Evolutionary conservation across 2,888 invertebrate genomes (phyloP).

Genomic region (Allacma fusca): DNA sequence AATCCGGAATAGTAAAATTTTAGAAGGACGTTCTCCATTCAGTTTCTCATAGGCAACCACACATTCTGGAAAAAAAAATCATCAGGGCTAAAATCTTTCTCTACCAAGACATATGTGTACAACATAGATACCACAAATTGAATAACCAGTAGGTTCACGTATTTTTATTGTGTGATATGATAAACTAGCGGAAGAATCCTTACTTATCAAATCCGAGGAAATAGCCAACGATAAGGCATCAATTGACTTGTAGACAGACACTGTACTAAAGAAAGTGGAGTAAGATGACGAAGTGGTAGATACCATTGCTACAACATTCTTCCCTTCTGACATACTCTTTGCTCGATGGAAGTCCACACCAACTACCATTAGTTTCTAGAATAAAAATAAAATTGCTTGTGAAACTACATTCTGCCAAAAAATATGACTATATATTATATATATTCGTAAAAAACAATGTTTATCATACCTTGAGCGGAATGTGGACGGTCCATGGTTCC

Average conservation of each 20-base stretch:
- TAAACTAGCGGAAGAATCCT: no score
- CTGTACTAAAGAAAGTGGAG: conserved; percentile 48
- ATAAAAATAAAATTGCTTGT: neutral
- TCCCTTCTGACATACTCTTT: conserved; percentile 38
- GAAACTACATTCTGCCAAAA: neutral
- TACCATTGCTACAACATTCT: conserved; percentile 53
- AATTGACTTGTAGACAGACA: conserved; percentile 30
- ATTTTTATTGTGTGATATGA: neutral
- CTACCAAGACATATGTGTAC: neutral
- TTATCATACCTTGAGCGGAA: conserved; percentile 71
- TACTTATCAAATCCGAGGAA: conserved; percentile 45
- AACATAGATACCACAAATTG: neutral
- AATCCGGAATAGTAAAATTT: conserved; percentile 86
- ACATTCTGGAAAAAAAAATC: conserved; percentile 64
- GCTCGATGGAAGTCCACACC: conserved; percentile 54
- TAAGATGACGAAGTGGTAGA: conserved; percentile 40
- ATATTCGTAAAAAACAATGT: no score
- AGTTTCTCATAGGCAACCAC: conserved; percentile 69
- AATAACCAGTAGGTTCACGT: no score
- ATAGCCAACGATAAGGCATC: conserved; percentile 45
- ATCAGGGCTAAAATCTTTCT: neutral
- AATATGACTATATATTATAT: neutral
- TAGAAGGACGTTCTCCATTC: conserved; percentile 70
- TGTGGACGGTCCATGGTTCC: conserved; percentile 81
- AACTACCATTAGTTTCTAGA: conserved; percentile 51